Evolutionary conservation across 2,113 vertebrate genomes (phyloP).

Genomic region (Struthidea cinerea): DNA sequence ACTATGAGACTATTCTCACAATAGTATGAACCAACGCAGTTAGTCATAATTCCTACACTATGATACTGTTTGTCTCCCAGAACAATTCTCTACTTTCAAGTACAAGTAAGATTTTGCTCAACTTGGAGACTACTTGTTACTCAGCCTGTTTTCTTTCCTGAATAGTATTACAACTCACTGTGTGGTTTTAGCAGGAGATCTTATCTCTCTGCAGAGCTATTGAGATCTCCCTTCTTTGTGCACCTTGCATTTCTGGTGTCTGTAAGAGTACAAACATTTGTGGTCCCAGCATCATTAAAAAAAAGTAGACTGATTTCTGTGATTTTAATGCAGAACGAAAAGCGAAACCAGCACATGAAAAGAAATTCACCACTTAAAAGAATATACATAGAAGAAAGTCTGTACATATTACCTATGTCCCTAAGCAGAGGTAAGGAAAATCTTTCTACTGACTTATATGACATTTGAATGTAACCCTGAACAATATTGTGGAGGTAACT

Average conservation of each 20-base stretch:
- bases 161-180: background rate
- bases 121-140: background rate
- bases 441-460: background rate
- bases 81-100: background rate
- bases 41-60: background rate
- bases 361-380: background rate
- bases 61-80: background rate
- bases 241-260: background rate
- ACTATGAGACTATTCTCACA: background rate
- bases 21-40: background rate
- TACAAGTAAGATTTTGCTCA: background rate
- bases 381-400: background rate
- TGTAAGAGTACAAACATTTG: background rate
- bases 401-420: background rate
- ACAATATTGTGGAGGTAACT: background rate
- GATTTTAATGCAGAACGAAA: background rate
- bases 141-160: background rate
- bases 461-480: background rate
- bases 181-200: background rate
- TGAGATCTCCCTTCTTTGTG: background rate
- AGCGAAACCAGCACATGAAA: rapidly evolving
- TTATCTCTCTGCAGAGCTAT: background rate
- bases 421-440: background rate
- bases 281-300: background rate
- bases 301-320: background rate